These are phyloP conservation scores for Holcopasites calliopsidis DNA, from an alignment of 1,140 invertebrate species.

Conservation along the genomic window DNA sequence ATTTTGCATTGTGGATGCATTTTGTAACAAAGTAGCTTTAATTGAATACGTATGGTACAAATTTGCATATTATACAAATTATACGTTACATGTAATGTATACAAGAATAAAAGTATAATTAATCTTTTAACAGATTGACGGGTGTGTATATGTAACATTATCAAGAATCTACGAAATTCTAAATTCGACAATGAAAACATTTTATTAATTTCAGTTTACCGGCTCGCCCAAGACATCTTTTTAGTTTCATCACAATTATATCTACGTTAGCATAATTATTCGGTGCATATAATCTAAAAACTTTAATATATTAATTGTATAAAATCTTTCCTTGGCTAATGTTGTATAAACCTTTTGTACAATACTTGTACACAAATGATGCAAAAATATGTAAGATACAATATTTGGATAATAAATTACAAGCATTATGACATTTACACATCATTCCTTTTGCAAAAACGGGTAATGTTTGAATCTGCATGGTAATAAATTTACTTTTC, in stretches of 20 bases:
- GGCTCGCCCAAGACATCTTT: too few species aligned
- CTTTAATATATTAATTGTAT: background rate
- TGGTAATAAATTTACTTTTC: background rate
- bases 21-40: slow-evolving; percentile 10
- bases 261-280: background rate
- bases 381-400: background rate
- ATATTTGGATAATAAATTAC: slow-evolving; percentile 1
- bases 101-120: background rate
- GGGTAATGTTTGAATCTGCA: background rate
- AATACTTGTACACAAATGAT: background rate
- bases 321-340: background rate
- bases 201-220: too few species aligned
- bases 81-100: background rate
- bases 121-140: background rate
- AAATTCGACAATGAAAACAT: too few species aligned
- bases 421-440: background rate
- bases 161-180: too few species aligned
- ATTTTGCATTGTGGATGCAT: slow-evolving; percentile 17
- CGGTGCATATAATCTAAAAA: background rate
- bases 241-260: background rate
- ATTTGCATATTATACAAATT: slow-evolving; percentile 12
- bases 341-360: background rate
- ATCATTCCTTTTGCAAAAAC: background rate
- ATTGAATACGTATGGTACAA: slow-evolving; percentile 13
- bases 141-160: background rate